Evolutionary conservation across 1,140 invertebrate species (phyloP), one percentile per base, ranked within the genome.

Genomic region (Heliconius congener): DNA sequence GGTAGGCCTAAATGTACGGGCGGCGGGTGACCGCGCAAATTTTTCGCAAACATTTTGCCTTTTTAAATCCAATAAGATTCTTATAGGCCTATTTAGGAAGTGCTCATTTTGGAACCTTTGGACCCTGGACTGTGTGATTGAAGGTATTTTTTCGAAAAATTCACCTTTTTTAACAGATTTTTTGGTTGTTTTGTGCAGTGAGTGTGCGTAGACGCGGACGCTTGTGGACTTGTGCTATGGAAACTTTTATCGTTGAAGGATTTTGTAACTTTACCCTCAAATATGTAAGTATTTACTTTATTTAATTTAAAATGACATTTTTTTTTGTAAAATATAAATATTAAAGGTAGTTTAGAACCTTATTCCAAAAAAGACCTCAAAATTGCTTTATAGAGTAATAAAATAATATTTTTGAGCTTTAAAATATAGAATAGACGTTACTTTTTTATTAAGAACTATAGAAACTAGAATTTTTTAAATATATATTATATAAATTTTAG

Each of bases 31-130:
- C 71, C 77, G 80, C 85, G 90, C 90, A 79, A 89, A 89, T 88
- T 77, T 85, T 91, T 91, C 85, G 90, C 89, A 88, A 85, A 85
- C 81, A 80, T 85, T 77, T 73, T 76, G 71, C 60, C 73, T 78
- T 77, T 82, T 85, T 81, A 85, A 83, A 79, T 82, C 90, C 85
- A 89, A 90, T 91, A 90, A 90, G 88, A 91, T 89, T 91, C 87
- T 89, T 90, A 86, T 90, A 90, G 90, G 90, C 89, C 89, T 89
- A 90, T 90, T 88, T 88, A 87, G 83, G 82, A 74, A 79, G 86
- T 78, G 77, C 18, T 79, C 77, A 79, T 74, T 85, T 83, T 74
- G 57, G 55, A 74, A 50, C 73, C 77, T 55, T 72, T 74, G 83
- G 84, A 85, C 82, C 46, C n/a, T 81, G 19, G 72, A 85, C 77